A percentile compares a stretch with the other conserved stretches of the same genome.
Evolutionary conservation across 2,113 vertebrate species (phyloP).

Genomic region (Micronycteris hirsuta): DNA sequence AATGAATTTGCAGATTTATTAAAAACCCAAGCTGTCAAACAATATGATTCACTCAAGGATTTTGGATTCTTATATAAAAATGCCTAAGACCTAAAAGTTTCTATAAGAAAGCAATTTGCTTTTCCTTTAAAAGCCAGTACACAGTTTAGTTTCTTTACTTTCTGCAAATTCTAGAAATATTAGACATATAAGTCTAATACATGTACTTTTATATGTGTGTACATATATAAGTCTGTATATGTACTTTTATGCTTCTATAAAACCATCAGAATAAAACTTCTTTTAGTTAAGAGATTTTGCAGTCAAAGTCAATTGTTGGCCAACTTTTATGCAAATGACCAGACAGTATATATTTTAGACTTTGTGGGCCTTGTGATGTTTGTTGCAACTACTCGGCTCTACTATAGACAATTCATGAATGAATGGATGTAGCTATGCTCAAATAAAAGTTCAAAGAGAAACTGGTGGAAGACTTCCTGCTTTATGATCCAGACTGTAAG

Average conservation of each 20-base stretch:
- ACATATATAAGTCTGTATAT: background rate
- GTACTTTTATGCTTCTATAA: background rate
- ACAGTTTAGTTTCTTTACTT: background rate
- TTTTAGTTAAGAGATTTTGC: background rate
- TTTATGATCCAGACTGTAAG: background rate
- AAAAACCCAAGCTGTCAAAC: background rate
- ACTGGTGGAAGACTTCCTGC: background rate
- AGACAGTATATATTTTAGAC: background rate
- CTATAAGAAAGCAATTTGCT: background rate
- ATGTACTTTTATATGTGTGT: background rate
- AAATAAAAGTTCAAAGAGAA: background rate
- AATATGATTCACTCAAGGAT: background rate
- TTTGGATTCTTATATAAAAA: slow-evolving; percentile 11
- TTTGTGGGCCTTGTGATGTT: too few relatives aligned
- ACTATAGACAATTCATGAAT: background rate
- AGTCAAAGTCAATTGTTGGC: background rate
- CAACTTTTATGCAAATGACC: background rate
- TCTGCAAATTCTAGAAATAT: background rate
- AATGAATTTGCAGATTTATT: background rate
- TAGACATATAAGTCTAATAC: background rate
- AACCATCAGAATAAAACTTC: background rate
- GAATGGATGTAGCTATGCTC: background rate
- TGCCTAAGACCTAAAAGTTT: background rate
- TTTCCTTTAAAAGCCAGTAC: background rate
- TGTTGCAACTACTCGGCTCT: too few relatives aligned